Evolutionary conservation across 2,797 vertebrate species (phyloP), one percentile per base, ranked within the genome.

Genomic region (Enoplosus armatus): DNA sequence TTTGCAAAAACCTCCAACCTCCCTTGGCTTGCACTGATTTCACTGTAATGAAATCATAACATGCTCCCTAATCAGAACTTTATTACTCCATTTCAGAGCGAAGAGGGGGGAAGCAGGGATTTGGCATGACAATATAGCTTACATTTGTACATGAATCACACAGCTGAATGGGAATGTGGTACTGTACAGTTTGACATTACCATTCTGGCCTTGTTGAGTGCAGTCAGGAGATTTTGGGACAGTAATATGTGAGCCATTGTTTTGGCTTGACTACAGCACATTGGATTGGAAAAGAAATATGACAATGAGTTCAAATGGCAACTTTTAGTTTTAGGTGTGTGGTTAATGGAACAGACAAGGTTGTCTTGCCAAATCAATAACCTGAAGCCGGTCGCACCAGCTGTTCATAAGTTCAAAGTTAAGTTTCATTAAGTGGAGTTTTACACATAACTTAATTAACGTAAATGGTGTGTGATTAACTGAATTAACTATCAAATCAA

Each of bases 21-120:
- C 41, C 43, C 73, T 35, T 55, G 45, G 55, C 70, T 73, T 71
- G 24, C 64, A 60, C 56, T 83, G 77, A 85, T 73, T 72, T 83
- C 51, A 50, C 72, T 70, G 54, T 92, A 90, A 92, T 92, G 72
- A 93, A 91, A 87, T 88, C 82, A 82, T 85, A 86, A 85, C 79
- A 79, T 70, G 62, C 48, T 72, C 83, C 48, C 51, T 82, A 82
- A 87, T 93, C 89, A 82, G 71, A 82, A 80, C 83, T 91, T 88
- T 89, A 90, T 86, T 90, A 88, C 76, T 70, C 67, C 47, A 58
- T 72, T 76, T 78, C 81, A 72, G 79, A 47, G 56, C 3, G 20
- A 77, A 83, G 81, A 50, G 76, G 29, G 39, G 2, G 39, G n/a
- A 37, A 8, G 45, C n/a, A 35, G 35, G 10, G 45, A 53, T 71